Base-by-base conservation (phyloP, 1,140 invertebrate genomes). In the Drosophila prosaltans region DNA sequence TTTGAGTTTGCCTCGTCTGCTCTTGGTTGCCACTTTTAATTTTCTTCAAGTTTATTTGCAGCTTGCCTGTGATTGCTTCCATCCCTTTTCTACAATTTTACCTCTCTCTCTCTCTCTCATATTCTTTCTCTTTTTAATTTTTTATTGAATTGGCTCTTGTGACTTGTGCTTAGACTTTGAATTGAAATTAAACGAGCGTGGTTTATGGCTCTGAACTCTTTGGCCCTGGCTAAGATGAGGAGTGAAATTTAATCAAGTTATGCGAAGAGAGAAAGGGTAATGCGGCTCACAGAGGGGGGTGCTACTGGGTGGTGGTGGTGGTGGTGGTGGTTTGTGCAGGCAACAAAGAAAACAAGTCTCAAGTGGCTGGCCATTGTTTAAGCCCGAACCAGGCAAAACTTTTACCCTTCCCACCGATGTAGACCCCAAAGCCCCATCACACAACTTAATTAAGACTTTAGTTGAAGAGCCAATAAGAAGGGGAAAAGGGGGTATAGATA, bases 1-100 rank as follows among this genome's bases (percentile, higher is more conserved):
- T 79, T 81, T 81, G 65, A 68, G 68, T 77, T 75, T 61, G 69
- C 69, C 72, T 60, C 78, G 73, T 72, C 69, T 81, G 64, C 75
- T 65, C 74, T 72, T 74, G 82, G 74, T 71, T 88, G 83, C 83
- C 83, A 88, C 80, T 88, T 88, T 88, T 88, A 88, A 88, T 88
- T 88, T 88, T 88, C 83, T 88, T 88, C 84, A 88, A 88, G 83
- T 88, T 88, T 88, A 88, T 88, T 88, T 88, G 83, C 83, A 73
- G 76, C 81, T 71, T 65, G 72, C 74, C 81, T 83, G 81, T 84
- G 81, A 85, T 85, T 85, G 82, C 82, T 74, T 66, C 41, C 82
- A 63, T 74, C 78, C 81, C 66, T 76, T 72, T 45, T 74, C 55
- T 45, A 24, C 39, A 67, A 65, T 36, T 61, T 61, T 65, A 48